Evolutionary conservation across 2,113 vertebrate genomes (phyloP), one percentile per base, ranked within the genome.

Genomic region (Himantopus leucocephalus): DNA sequence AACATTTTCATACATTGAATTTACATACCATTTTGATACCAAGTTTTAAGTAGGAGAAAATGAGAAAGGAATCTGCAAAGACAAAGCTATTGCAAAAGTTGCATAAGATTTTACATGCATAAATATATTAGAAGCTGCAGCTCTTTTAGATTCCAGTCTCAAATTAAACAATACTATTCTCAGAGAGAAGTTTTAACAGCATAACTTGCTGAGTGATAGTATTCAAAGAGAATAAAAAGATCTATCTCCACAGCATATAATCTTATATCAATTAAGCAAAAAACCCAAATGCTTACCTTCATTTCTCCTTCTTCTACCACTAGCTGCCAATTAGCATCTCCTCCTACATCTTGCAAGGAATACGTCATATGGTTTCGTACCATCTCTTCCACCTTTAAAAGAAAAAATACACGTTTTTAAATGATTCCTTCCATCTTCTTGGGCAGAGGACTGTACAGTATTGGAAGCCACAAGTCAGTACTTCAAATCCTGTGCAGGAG

Each of bases 261-360:
- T 58, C 48, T 71, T 58, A 26, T 82, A 73, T 55, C 27, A 74
- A 21, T 55, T 74, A 85, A 74, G n/a, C n/a, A 67, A 67, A 82
- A 80, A 20, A 10, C 8, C 4, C 26, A 66, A 71, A 90, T 64
- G 22, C 91, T 98, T 98, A 99, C 99, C 98, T 99, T 99, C 99
- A 99, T 99, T 96, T 99, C 99, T 78, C 99, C 99, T 98, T 99
- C 99, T 98, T 99, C 99, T 92, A 99, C 99, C 63, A 99, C 98
- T 94, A 99, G 96, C 87, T 99, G 99, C 99, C 99, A 99, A 98
- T 99, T 99, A 64, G 99, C 99, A 98, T 99, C 99, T 62, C 99
- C 99, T 30, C 99, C 99, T 84, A 99, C 98, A 89, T 99, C 99
- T 96, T 99, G 99, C 85, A 99, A 98, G 22, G 99, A 99, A 56